A percentile compares a stretch with the other conserved stretches of the same genome.
Evolutionary conservation across 2,888 invertebrate species (phyloP).

Genomic region (Drosophila demipolita): DNA sequence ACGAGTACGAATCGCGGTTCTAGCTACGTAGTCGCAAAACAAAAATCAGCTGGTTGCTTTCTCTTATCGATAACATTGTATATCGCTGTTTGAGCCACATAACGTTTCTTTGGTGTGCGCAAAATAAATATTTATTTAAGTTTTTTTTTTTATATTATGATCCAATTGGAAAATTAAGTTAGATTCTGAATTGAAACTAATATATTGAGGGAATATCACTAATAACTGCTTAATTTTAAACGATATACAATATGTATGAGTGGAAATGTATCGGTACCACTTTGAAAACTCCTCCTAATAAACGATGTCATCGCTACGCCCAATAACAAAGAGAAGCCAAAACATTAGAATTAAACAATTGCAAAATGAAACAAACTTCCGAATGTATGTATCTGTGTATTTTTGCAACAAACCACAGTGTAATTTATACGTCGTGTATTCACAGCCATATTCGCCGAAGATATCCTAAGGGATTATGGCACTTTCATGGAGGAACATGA

Average conservation of each 20-base stretch:
- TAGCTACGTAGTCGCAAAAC: conserved; percentile 61
- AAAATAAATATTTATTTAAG: not conserved
- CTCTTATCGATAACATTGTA: not conserved
- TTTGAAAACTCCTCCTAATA: conserved; percentile 21
- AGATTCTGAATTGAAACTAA: not conserved
- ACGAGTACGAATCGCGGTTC: conserved; percentile 40
- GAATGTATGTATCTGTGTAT: conserved; percentile 43
- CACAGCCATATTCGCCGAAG: conserved; percentile 76
- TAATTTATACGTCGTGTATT: not conserved
- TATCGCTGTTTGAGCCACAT: not conserved
- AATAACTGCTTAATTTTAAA: not conserved
- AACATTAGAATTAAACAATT: conserved; percentile 17
- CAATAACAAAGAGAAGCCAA: conserved; percentile 46
- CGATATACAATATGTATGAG: not conserved
- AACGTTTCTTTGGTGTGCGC: not conserved
- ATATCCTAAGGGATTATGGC: conserved; percentile 81
- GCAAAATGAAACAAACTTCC: conserved; percentile 50
- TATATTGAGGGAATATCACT: not conserved
- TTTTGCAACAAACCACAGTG: not conserved
- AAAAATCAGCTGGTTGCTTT: conserved; percentile 58
- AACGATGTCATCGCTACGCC: conserved; percentile 35
- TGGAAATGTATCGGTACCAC: conserved; percentile 21
- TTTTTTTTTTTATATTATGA: not conserved
- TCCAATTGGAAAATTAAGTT: not conserved
- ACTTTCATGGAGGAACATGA: conserved; percentile 81